Conservation (phyloP, 2,888 invertebrate genomes). For the Lasioglossum villosulum region DNA sequence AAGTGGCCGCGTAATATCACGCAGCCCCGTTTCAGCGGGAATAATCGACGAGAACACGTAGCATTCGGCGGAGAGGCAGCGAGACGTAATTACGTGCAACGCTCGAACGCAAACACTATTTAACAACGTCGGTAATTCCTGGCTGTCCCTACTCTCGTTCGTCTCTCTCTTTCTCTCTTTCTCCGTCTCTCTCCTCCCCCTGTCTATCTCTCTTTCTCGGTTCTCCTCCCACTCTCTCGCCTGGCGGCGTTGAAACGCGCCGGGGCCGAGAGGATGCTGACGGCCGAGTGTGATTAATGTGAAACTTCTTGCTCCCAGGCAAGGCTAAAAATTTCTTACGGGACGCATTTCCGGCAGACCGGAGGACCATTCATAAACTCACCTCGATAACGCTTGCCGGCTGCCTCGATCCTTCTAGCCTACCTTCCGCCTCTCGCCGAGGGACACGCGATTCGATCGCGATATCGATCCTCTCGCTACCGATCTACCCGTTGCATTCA, state of each 20-base stretch:
- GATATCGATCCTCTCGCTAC: not conserved
- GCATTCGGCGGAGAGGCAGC: constrained; percentile 44
- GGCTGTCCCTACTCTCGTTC: constrained; percentile 19
- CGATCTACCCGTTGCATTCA: not conserved
- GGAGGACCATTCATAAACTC: constrained; percentile 68
- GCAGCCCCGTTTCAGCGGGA: constrained; percentile 46
- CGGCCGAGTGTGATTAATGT: constrained; percentile 65
- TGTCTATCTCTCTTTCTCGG: constrained; percentile 7
- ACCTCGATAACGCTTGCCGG: constrained; percentile 23
- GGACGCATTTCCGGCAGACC: constrained; percentile 66
- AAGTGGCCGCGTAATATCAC: constrained; percentile 45
- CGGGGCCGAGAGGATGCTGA: constrained; percentile 62
- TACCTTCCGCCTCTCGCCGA: not conserved
- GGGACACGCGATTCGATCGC: not conserved
- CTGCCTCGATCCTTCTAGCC: not conserved
- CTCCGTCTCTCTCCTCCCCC: not conserved
- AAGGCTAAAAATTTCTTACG: constrained; percentile 69
- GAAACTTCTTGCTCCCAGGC: constrained; percentile 66
- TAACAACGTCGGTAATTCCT: constrained; percentile 61
- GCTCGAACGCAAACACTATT: constrained; percentile 65
- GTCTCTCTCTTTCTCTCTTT: not conserved
- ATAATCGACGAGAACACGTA: constrained; percentile 59
- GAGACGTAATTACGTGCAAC: constrained; percentile 61
- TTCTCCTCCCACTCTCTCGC: not conserved
- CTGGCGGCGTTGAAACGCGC: constrained; percentile 18